Base-by-base conservation (phyloP, 2,113 vertebrate genomes). In the Chloropsis cyanopogon region DNA sequence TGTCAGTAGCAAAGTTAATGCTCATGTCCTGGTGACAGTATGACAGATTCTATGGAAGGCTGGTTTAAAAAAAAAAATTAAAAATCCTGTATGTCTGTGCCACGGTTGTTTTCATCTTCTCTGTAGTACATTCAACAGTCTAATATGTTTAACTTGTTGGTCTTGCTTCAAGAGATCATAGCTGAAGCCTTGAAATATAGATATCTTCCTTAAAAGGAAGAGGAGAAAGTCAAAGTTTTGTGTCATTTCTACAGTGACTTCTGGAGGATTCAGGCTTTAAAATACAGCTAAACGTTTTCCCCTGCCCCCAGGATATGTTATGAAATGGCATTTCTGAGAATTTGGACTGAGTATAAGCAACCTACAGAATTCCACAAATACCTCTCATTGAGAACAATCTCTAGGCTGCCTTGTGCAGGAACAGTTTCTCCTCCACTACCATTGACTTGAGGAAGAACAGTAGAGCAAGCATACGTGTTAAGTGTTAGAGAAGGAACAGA, bases 341-440 rank as follows among this genome's bases (percentile, higher is more conserved):
- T 87, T 72, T 71, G 47, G 81, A 93, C 42, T 79, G 50, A 81
- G 53, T 37, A 41, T 70, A 88, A 59, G 79, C 92, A 96, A 96
- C 96, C 94, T 97, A 96, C 94, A 96, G 95, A 95, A 96, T 97
- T 96, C 95, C 68, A 95, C 2, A 9, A 94, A 96, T 94, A 77
- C 82, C 56, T 95, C 88, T 84, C 18, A 35, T 52, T 92, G 92
- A 94, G 82, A 86, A n/a, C 0, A 0, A 29, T 90, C 20, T 95
- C 47, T 69, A 59, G 66, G 59, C 90, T 75, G 85, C 81, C 39
- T 87, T 16, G 12, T 19, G 10, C 42, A 88, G 68, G 76, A 83
- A 35, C n/a, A 81, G 56, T 86, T 92, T 88, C 60, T 80, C 5
- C 39, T 73, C 76, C 56, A 26, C 50, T 83, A 13, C 50, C 2